Conservation (phyloP, 2,113 vertebrate genomes). For the Stomatorhinus ivindoensis region DNA sequence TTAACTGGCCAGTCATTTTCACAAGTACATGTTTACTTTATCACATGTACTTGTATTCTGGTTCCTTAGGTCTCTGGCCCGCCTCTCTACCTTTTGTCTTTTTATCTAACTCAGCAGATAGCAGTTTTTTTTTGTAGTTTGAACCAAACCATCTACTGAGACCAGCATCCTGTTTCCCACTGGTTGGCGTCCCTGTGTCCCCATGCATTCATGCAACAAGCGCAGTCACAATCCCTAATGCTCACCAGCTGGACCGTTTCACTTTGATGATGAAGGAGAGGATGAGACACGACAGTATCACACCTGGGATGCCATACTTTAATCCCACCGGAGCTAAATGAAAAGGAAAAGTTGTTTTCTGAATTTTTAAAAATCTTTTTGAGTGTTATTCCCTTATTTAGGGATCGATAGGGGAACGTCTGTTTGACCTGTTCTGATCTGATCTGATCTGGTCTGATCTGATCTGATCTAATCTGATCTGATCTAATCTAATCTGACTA, state of each 20-base stretch:
- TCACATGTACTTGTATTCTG: neutral
- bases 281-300: neutral
- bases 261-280: neutral
- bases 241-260: conserved; percentile 3
- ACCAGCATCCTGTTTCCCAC: neutral
- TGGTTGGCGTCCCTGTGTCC: neutral
- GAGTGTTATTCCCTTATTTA: neutral
- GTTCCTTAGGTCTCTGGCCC: neutral
- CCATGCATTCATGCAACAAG: neutral
- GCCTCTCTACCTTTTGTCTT: neutral
- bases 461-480: neutral
- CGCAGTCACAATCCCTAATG: neutral
- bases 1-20: neutral
- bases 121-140: neutral
- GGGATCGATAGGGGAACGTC: neutral
- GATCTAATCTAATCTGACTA: neutral
- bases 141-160: neutral
- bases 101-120: neutral
- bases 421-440: neutral
- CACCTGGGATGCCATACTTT: neutral
- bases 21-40: neutral
- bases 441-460: neutral
- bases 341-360: neutral
- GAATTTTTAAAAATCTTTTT: neutral
- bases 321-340: neutral